Evolutionary conservation across 2,888 invertebrate genomes (phyloP).

Genomic region (Acanthosoma haemorrhoidale): DNA sequence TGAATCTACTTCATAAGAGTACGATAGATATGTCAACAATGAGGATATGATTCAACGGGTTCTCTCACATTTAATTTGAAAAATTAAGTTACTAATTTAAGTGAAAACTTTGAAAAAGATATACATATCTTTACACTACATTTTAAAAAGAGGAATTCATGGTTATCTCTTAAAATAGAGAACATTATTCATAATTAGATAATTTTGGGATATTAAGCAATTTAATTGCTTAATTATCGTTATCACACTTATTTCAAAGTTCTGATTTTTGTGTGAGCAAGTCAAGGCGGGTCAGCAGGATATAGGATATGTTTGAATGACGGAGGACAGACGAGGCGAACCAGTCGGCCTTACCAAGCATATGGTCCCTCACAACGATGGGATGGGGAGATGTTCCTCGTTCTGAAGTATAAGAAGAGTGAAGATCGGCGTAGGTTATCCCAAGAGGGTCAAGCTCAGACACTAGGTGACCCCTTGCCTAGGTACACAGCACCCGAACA

Average conservation of each 20-base stretch:
- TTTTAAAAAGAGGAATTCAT: too few species aligned
- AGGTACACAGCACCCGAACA: constrained; percentile 41
- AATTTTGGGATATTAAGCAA: too few species aligned
- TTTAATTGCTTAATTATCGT: too few species aligned
- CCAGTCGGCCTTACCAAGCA: constrained; percentile 53
- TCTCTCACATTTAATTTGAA: too few species aligned
- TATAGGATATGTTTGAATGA: not conserved
- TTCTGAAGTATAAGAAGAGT: constrained; percentile 49
- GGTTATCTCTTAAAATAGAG: too few species aligned
- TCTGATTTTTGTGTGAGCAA: not conserved
- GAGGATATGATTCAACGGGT: too few species aligned
- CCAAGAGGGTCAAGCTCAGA: constrained; percentile 90
- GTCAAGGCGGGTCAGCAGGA: not conserved
- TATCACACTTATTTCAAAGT: not conserved
- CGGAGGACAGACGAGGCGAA: not conserved
- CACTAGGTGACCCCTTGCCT: constrained; percentile 91
- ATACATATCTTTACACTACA: too few species aligned
- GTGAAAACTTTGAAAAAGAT: too few species aligned
- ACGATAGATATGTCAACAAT: too few species aligned
- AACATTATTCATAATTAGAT: too few species aligned
- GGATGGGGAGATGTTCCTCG: constrained; percentile 54
- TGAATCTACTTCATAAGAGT: too few species aligned
- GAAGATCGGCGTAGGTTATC: constrained; percentile 69
- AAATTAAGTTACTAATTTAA: too few species aligned
- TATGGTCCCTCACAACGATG: constrained; percentile 59